phyloP scores from a whole-genome alignment of 92 coral and sea anemone genomes.

The Umimayanthus chanpuru region DNA sequence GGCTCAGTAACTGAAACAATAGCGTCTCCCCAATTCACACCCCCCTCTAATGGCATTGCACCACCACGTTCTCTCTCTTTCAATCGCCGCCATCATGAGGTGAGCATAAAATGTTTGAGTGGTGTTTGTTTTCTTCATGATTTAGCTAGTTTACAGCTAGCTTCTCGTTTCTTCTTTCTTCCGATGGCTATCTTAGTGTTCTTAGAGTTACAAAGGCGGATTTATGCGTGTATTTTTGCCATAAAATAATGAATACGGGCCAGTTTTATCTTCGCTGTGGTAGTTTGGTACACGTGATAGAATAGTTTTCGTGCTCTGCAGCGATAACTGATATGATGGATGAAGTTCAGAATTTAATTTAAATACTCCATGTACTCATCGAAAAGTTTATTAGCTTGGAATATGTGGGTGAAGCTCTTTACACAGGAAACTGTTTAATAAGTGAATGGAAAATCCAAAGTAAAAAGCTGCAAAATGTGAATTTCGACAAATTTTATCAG shows the following conservation, averaged over 20 bases:
- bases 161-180: neutral
- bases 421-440: too few relatives aligned
- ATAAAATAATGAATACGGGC: neutral
- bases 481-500: too few relatives aligned
- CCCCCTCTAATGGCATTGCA: conserved; percentile 88
- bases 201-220: neutral
- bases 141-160: neutral
- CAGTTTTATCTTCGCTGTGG: neutral
- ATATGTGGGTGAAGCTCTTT: too few relatives aligned
- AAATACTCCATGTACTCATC: neutral
- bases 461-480: neutral
- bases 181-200: neutral
- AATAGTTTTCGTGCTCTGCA: neutral
- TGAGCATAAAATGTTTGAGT: conserved; percentile 40
- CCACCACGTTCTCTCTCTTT: conserved; percentile 99
- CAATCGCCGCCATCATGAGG: conserved; percentile 98
- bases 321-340: neutral
- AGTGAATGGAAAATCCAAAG: neutral
- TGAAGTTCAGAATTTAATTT: neutral
- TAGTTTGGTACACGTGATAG: conserved; percentile 39
- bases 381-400: too few relatives aligned
- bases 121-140: neutral
- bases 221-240: neutral
- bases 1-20: conserved; percentile 34
- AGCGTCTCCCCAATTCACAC: conserved; percentile 1